These are phyloP conservation scores for Hypanus sabinus DNA, from an alignment of 2,113 vertebrate species.

Conservation along the genomic window DNA sequence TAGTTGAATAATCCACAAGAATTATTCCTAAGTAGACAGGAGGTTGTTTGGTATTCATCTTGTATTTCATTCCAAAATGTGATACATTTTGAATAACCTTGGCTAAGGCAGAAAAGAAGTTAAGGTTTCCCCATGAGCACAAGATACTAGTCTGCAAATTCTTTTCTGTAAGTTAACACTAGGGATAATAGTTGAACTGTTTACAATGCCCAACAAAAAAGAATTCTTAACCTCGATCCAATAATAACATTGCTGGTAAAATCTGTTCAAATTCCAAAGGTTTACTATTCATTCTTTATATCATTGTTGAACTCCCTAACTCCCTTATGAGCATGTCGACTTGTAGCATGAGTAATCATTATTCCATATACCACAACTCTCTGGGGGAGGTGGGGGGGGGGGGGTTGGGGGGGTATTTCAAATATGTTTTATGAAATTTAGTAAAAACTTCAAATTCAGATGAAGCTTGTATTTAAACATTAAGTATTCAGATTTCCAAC, in stretches of 20 bases:
- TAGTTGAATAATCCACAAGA: not conserved
- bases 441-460: not conserved
- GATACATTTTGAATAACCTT: not conserved
- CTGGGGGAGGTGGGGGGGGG: not conserved
- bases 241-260: not conserved
- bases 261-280: not conserved
- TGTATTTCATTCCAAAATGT: not conserved
- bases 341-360: not conserved
- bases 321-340: not conserved
- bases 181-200: not conserved
- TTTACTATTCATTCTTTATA: not conserved
- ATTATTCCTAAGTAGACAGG: not conserved
- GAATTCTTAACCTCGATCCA: not conserved
- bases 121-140: not conserved
- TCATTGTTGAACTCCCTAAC: not conserved
- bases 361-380: not conserved
- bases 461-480: not conserved
- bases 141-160: not conserved
- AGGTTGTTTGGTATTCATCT: not conserved
- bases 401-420: too few relatives aligned
- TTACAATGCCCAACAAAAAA: not conserved
- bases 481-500: not conserved
- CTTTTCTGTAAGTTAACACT: not conserved
- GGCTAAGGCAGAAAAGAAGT: not conserved
- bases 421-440: not conserved